These are phyloP conservation scores for Theocolax elegans DNA, from an alignment of 1,140 invertebrate genomes.

Conservation along the genomic window DNA sequence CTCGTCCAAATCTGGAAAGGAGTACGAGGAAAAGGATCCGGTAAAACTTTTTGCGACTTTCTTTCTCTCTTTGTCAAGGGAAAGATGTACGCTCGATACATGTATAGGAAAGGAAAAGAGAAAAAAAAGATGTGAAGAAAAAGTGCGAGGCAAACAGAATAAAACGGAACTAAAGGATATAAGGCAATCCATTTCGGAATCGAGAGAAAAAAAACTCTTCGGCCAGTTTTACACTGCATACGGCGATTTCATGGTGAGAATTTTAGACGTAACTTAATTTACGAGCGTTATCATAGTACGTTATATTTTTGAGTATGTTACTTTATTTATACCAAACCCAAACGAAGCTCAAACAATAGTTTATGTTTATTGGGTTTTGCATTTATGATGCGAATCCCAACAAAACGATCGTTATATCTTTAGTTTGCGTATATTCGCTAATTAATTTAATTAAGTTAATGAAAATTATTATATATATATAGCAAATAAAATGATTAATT, in stretches of 20 bases:
- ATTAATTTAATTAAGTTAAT: too few species aligned
- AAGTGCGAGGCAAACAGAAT: not conserved
- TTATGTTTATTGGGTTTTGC: too few species aligned
- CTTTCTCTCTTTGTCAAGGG: not conserved
- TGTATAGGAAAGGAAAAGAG: not conserved
- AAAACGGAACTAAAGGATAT: not conserved
- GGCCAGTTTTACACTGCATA: not conserved
- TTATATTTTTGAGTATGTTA: not conserved
- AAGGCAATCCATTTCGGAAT: slow-evolving; percentile 29
- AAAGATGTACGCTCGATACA: not conserved
- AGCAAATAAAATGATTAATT: too few species aligned
- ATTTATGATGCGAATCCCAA: too few species aligned
- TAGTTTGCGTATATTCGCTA: too few species aligned
- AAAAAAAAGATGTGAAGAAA: not conserved
- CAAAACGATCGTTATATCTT: too few species aligned
- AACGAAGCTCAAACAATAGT: too few species aligned
- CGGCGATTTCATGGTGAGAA: slow-evolving; percentile 32
- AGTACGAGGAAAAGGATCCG: not conserved
- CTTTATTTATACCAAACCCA: too few species aligned
- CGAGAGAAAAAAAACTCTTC: not conserved
- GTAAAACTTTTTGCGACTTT: not conserved
- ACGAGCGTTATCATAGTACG: slow-evolving; percentile 11
- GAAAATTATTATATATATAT: too few species aligned
- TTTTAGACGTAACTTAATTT: slow-evolving; percentile 46
- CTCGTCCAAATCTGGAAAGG: too few species aligned